Evolutionary conservation across 1,140 invertebrate species (phyloP).

Genomic region (Brachystomella parvula): DNA sequence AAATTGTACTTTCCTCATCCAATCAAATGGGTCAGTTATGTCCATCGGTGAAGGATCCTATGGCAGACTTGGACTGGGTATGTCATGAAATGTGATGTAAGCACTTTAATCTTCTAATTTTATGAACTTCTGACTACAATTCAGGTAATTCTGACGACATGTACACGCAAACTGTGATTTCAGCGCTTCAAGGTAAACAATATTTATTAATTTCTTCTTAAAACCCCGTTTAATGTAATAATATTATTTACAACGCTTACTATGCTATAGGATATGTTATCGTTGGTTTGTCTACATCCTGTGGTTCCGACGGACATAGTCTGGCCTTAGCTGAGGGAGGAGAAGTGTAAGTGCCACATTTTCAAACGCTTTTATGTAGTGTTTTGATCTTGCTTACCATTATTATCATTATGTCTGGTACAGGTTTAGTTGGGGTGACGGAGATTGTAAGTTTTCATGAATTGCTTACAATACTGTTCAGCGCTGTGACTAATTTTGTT

Average conservation of each 20-base stretch:
- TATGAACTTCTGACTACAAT: background rate
- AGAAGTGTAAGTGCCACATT: constrained; percentile 47
- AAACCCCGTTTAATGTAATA: background rate
- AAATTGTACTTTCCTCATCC: constrained; percentile 55
- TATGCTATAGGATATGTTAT: constrained; percentile 53
- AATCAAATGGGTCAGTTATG: constrained; percentile 51
- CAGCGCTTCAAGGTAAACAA: constrained; percentile 53
- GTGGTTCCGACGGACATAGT: constrained; percentile 56
- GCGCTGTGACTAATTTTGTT: background rate
- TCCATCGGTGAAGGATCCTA: constrained; percentile 55
- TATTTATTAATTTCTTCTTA: background rate
- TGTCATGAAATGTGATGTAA: background rate
- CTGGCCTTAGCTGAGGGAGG: constrained; percentile 54
- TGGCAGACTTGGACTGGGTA: constrained; percentile 46
- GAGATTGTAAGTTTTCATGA: constrained; percentile 15
- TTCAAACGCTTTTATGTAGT: constrained; percentile 45
- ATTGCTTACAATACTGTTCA: background rate
- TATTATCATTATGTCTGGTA: too few species aligned
- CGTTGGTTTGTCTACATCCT: constrained; percentile 54
- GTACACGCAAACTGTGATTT: constrained; percentile 54
- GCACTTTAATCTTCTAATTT: too few species aligned
- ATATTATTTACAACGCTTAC: constrained; percentile 2
- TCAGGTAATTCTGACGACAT: constrained; percentile 52
- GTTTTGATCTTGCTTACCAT: background rate
- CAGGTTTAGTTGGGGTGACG: constrained; percentile 32